Conservation (phyloP, 2,888 invertebrate species). For the Heteromyza rotundicornis region DNA sequence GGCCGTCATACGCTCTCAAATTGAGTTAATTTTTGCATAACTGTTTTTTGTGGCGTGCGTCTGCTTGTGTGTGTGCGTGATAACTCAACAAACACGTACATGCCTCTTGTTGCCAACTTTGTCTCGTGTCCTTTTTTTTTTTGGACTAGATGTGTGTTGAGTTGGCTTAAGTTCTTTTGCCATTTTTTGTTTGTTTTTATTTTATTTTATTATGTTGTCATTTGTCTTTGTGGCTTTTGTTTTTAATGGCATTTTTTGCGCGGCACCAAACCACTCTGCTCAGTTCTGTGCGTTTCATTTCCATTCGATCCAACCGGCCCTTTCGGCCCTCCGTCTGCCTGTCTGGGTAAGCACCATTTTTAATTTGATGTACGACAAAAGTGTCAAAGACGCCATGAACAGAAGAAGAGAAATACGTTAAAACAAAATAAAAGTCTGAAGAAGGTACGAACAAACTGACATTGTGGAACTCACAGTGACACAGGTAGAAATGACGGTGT, state of each 20-base stretch:
- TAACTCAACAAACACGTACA: too few species aligned
- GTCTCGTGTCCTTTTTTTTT: not conserved
- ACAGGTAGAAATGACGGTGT: not conserved
- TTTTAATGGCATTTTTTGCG: slow-evolving; percentile 1
- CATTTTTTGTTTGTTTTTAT: not conserved
- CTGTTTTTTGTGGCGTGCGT: not conserved
- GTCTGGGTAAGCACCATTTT: not conserved
- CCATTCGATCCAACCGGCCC: too few species aligned
- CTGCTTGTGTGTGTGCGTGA: not conserved
- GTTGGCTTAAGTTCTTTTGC: not conserved
- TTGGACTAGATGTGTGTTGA: not conserved
- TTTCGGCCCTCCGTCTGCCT: not conserved
- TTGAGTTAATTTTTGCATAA: not conserved
- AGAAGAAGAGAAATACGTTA: not conserved
- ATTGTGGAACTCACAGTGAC: not conserved
- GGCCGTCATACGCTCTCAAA: not conserved
- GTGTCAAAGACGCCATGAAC: not conserved
- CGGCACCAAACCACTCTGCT: not conserved
- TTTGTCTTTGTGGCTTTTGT: not conserved
- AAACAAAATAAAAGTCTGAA: not conserved
- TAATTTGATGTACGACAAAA: not conserved
- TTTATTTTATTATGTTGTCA: not conserved
- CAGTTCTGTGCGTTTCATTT: too few species aligned
- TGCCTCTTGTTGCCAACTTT: not conserved
- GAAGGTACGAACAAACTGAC: not conserved